Evolutionary conservation across 2,113 vertebrate species (phyloP), one percentile per base, ranked within the genome.

Genomic region (Sturnus vulgaris): DNA sequence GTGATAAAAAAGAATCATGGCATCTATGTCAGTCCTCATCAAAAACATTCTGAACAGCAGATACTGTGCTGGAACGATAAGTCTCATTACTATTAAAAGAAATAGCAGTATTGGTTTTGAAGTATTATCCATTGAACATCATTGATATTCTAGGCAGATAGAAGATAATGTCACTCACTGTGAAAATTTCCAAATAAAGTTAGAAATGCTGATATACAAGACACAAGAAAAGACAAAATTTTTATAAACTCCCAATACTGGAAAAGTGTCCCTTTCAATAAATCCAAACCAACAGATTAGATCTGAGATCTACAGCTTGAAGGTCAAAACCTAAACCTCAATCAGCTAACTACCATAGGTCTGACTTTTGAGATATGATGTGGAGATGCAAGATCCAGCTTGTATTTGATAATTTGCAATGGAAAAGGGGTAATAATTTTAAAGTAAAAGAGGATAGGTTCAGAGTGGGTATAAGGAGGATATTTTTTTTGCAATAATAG

Each of bases 311-410:
- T 82, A 33, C 18, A 12, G 17, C 35, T 50, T 35, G 50, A 37
- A 10, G 11, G 53, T 50, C n/a, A 61, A 75, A 84, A 50, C 39
- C 13, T 42, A 31, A 80, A 68, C 13, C 12, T 39, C 18, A 8
- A 5, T 25, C 19, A 33, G 28, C 44, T n/a, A n/a, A 12, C 28
- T 46, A 12, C 15, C 10, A 8, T 21, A 7, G 40, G 3, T 44
- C 61, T 72, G 40, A 15, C 50, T 46, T 33, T 28, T 7, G 23
- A 69, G 42, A 23, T 5, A 7, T 0, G 11, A 76, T 0, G 11
- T 1, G 11, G 37, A 79, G 18, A 15, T 53, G 44, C n/a, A 55
- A 81, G 64, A 37, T 33, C 8, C 46, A 39, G 30, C 35, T 76
- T 15, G 4, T 27, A 55, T 42, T 50, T 33, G 27, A 33, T 1